A percentile compares a stretch with the other conserved stretches of the same genome.
Conservation (phyloP, 2,888 invertebrate genomes). For the Alitta virens region DNA sequence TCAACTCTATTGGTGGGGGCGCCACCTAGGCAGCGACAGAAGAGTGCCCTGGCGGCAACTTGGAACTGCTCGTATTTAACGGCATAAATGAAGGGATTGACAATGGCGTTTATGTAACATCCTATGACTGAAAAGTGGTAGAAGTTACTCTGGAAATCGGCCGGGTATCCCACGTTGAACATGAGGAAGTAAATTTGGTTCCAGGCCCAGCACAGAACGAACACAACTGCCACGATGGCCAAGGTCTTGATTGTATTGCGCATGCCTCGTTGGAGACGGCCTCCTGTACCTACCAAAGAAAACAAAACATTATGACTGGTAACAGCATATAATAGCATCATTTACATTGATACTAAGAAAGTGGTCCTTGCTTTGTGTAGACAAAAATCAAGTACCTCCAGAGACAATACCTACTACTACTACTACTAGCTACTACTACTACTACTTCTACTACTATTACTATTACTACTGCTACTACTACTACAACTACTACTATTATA, state of each 20-base stretch:
- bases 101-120: neutral
- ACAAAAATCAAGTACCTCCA: no score
- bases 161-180: neutral
- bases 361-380: no score
- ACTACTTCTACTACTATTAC: no score
- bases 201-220: constrained; percentile 24
- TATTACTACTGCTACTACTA: no score
- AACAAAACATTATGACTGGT: no score
- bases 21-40: neutral
- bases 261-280: constrained; percentile 3
- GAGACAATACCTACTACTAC: no score
- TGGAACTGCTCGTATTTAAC: neutral
- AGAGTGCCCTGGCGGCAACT: neutral
- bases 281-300: no score
- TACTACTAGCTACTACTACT: no score
- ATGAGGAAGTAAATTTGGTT: constrained; percentile 19
- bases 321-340: no score
- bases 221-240: constrained; percentile 19
- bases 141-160: neutral
- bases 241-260: constrained; percentile 27
- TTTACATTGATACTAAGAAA: no score
- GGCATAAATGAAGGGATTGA: neutral
- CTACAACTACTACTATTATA: no score
- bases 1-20: neutral
- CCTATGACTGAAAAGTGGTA: neutral